Conservation (phyloP, 2,797 vertebrate species). For the Pelobates cultripes region DNA sequence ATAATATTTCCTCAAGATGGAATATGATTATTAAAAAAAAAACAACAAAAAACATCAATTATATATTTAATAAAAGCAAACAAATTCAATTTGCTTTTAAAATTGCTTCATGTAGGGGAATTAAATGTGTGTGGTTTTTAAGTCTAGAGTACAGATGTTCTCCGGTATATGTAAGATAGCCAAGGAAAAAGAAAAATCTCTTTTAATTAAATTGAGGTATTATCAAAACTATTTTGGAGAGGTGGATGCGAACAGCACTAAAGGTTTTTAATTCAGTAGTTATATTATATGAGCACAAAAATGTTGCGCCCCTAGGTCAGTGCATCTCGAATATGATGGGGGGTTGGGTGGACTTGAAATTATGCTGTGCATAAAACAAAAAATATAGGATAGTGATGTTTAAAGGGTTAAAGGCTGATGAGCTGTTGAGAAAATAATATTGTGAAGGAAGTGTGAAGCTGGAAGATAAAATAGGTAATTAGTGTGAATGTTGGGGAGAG, state of each 20-base stretch:
- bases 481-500: no score
- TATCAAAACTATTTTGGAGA: neutral
- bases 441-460: no score
- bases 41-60: slow-evolving; percentile 8
- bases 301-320: neutral
- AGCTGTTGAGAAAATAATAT: no score
- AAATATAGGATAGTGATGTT: no score
- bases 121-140: slow-evolving; percentile 22
- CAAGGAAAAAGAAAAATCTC: slow-evolving; percentile 17
- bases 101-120: slow-evolving; percentile 23
- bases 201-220: neutral
- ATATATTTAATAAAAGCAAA: slow-evolving; percentile 31
- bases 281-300: slow-evolving; percentile 4
- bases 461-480: no score
- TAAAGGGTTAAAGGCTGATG: no score
- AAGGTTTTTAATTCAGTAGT: neutral
- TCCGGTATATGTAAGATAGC: slow-evolving; percentile 24
- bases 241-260: neutral
- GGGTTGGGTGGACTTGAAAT: no score
- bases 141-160: slow-evolving; percentile 33
- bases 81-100: slow-evolving; percentile 28
- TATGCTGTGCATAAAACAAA: no score
- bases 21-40: slow-evolving; percentile 1
- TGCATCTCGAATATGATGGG: no score
- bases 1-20: neutral